Conservation (phyloP, 2,888 invertebrate species). For the Deroplatys truncata region DNA sequence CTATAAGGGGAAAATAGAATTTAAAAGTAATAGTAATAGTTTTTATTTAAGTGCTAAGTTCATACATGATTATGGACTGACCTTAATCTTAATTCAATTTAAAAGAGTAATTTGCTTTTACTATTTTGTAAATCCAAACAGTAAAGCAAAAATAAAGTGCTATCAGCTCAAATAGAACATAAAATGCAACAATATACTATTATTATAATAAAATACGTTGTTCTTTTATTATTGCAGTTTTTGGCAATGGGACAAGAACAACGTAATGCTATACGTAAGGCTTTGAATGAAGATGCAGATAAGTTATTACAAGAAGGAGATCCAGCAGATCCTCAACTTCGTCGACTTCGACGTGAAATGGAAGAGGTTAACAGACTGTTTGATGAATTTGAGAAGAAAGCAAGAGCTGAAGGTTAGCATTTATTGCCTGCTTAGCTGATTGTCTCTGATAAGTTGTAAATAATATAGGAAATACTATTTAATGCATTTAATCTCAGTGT, state of each 20-base stretch:
- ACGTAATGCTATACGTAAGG: constrained; percentile 88
- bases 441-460: neutral
- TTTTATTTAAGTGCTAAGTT: too few relatives aligned
- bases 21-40: too few relatives aligned
- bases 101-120: neutral
- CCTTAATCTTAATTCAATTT: too few relatives aligned
- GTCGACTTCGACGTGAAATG: constrained; percentile 85
- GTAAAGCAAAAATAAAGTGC: too few relatives aligned
- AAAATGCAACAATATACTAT: neutral
- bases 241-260: constrained; percentile 95
- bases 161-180: neutral
- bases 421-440: neutral
- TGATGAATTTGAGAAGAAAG: constrained; percentile 86
- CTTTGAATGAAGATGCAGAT: constrained; percentile 95
- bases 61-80: too few relatives aligned
- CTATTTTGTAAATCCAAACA: too few relatives aligned
- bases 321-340: constrained; percentile 87
- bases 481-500: too few relatives aligned
- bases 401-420: constrained; percentile 71
- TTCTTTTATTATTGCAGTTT: constrained; percentile 54
- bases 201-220: neutral
- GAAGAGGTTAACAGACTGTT: constrained; percentile 92
- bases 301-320: constrained; percentile 94
- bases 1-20: neutral
- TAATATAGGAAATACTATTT: neutral